Conservation (phyloP, 2,113 vertebrate species). For the Desmodus rotundus region DNA sequence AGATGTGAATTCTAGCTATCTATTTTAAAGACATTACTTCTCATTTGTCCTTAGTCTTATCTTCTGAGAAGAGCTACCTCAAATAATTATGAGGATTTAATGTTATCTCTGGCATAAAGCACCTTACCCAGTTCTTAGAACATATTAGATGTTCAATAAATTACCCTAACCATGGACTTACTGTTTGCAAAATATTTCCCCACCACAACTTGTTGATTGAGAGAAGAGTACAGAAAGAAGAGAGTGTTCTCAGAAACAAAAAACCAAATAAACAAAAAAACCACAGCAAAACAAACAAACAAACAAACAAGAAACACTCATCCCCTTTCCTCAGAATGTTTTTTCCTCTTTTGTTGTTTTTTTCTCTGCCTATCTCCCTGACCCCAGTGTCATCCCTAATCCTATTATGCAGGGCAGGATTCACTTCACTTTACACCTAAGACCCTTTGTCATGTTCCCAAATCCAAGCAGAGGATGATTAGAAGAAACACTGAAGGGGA, state of each 20-base stretch:
- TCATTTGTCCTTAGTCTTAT: background rate
- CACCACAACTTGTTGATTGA: background rate
- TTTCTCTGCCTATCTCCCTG: background rate
- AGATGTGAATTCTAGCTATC: background rate
- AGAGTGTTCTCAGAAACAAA: background rate
- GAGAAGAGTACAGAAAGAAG: background rate
- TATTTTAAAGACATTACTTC: background rate
- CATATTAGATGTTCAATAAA: background rate
- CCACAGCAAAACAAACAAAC: background rate
- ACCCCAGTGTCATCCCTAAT: background rate
- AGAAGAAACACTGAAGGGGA: background rate
- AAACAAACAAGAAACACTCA: background rate
- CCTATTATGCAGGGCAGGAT: background rate
- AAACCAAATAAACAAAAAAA: background rate
- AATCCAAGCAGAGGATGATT: background rate
- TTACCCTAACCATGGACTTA: background rate
- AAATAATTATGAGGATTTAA: background rate
- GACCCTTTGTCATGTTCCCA: background rate
- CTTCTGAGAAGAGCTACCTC: background rate
- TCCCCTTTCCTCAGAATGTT: background rate
- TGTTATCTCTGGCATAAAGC: background rate
- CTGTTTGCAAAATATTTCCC: background rate
- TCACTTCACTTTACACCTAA: background rate
- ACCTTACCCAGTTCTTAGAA: background rate
- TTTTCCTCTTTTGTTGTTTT: background rate